Conservation (phyloP, 2,113 vertebrate species). For the Crotalus helleri region DNA sequence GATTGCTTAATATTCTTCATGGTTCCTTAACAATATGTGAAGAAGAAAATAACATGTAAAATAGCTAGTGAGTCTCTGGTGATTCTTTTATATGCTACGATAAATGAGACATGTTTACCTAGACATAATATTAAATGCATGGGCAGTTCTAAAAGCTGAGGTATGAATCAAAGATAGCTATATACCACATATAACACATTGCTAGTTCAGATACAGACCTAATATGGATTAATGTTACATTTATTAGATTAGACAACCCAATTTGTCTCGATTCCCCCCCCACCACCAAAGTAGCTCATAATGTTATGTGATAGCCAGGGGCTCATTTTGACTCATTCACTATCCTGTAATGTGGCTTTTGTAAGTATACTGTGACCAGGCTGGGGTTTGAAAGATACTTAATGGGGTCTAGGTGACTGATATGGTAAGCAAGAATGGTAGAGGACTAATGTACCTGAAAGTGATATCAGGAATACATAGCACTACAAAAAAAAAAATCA, state of each 20-base stretch:
- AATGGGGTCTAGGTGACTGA: background rate
- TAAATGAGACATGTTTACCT: constrained; percentile 7
- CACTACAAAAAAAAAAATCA: background rate
- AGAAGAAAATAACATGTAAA: background rate
- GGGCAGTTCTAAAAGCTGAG: constrained; percentile 56
- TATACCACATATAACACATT: constrained; percentile 32
- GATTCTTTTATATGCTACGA: constrained; percentile 28
- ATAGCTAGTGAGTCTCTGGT: background rate
- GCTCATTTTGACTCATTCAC: background rate
- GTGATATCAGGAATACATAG: background rate
- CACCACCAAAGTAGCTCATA: background rate
- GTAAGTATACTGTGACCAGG: background rate
- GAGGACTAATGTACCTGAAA: background rate
- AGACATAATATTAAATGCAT: constrained; percentile 45
- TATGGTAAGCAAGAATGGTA: background rate
- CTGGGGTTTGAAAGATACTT: background rate
- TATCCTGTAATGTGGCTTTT: background rate
- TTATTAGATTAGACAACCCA: background rate
- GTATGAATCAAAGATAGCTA: constrained; percentile 61
- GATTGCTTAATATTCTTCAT: background rate
- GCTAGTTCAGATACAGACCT: background rate
- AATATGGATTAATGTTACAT: background rate
- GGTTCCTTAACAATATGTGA: background rate
- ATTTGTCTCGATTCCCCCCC: background rate
- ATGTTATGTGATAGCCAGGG: background rate